A percentile compares a stretch with the other conserved stretches of the same genome.
phyloP scores from a whole-genome alignment of 1,140 invertebrate species.

The Littorina saxatilis region DNA sequence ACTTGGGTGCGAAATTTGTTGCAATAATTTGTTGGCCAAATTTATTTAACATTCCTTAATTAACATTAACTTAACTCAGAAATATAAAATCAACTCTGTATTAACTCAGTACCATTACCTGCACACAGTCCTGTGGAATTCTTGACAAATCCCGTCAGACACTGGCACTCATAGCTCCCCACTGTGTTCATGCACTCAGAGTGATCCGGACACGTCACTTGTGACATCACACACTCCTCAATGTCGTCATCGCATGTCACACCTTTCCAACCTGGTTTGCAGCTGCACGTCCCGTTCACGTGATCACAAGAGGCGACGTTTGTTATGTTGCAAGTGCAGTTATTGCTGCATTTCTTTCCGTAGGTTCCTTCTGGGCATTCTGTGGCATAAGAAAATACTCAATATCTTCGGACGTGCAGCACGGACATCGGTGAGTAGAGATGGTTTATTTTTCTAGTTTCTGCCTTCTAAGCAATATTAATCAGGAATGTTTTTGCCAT shows the following conservation, averaged over 20 bases:
- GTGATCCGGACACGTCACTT: not conserved
- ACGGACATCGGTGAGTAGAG: no score
- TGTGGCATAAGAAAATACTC: not conserved
- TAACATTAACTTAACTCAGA: no score
- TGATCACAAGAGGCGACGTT: slow-evolving; percentile 4
- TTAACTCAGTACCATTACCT: no score
- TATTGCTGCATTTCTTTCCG: not conserved
- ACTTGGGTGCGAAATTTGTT: no score
- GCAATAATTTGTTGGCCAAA: no score
- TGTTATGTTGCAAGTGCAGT: slow-evolving; percentile 19
- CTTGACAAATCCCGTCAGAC: slow-evolving; percentile 35
- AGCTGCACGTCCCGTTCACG: slow-evolving; percentile 1
- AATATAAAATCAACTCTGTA: no score
- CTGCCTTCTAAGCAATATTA: no score
- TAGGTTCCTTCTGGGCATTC: not conserved
- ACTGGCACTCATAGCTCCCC: slow-evolving; percentile 39
- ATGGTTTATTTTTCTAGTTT: no score
- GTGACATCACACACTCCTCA: slow-evolving; percentile 22
- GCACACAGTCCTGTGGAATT: slow-evolving; percentile 16
- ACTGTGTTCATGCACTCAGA: slow-evolving; percentile 27
- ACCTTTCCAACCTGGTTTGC: slow-evolving; percentile 26
- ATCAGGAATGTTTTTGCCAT: no score
- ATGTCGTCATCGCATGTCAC: slow-evolving; percentile 23
- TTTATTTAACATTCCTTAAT: no score
- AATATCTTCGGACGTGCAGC: no score